These are phyloP conservation scores for Phoxinus phoxinus DNA, from an alignment of 2,113 vertebrate genomes.

Conservation along the genomic window DNA sequence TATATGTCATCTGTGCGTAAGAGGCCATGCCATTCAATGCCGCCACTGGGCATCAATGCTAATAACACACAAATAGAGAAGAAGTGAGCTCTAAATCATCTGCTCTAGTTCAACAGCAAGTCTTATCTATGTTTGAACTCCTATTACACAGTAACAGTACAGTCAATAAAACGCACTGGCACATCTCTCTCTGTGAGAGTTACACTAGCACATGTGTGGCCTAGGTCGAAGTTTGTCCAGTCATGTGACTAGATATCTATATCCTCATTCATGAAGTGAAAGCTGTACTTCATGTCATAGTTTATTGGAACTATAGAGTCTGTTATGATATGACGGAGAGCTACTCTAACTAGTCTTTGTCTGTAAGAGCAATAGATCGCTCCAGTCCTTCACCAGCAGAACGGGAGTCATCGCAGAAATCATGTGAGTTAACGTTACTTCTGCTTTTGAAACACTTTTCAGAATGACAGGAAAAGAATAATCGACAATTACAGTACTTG, in stretches of 20 bases:
- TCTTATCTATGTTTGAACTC: conserved; percentile 35
- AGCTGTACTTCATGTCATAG: background rate
- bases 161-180: background rate
- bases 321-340: conserved; percentile 7
- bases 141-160: conserved; percentile 16
- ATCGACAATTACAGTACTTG: background rate
- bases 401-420: background rate
- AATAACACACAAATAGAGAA: background rate
- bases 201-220: background rate
- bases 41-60: background rate
- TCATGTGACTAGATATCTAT: conserved; percentile 60
- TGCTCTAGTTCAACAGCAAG: conserved; percentile 5
- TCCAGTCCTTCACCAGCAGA: background rate
- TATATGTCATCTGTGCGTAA: too few species aligned
- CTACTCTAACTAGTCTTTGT: background rate
- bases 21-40: too few species aligned
- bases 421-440: conserved; percentile 54
- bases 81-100: background rate
- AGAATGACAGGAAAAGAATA: background rate
- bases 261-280: conserved; percentile 28
- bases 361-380: background rate
- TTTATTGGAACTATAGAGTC: background rate
- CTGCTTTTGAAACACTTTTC: background rate
- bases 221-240: conserved; percentile 63
- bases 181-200: conserved; percentile 1